Percentiles rank a stretch among this genome's conserved stretches.
These are phyloP conservation scores for Laupala kohalensis DNA, from an alignment of 1,140 invertebrate genomes.

Conservation along the genomic window DNA sequence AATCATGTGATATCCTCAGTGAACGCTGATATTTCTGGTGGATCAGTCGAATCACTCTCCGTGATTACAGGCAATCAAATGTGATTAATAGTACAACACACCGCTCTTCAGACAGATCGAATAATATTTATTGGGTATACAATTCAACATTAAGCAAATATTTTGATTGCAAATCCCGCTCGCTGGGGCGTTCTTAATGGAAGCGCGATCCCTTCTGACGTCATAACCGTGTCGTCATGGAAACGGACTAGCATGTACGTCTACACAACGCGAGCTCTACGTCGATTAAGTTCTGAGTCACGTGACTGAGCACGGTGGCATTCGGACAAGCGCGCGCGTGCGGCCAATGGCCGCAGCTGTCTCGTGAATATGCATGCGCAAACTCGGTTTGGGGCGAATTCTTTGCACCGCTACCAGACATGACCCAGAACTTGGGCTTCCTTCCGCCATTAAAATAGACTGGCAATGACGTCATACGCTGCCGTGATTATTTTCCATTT, in stretches of 20 bases:
- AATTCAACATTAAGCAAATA: background rate
- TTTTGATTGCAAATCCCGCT: background rate
- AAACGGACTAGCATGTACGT: background rate
- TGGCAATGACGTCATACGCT: background rate
- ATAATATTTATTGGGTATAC: background rate
- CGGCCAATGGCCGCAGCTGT: background rate
- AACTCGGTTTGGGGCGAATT: too few relatives aligned
- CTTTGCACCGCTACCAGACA: too few relatives aligned
- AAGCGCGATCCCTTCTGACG: background rate
- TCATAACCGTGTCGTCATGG: background rate
- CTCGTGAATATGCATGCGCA: too few relatives aligned
- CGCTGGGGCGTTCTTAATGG: background rate
- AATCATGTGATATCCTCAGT: too few relatives aligned
- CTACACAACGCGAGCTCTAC: background rate
- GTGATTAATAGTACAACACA: background rate
- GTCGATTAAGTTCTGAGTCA: background rate
- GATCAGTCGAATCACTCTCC: too few relatives aligned
- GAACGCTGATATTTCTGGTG: too few relatives aligned
- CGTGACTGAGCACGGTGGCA: background rate
- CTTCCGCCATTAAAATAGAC: background rate
- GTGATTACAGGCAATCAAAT: background rate
- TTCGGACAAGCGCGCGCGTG: background rate
- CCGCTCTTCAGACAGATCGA: background rate
- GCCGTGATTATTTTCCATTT: too few relatives aligned
- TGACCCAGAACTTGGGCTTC: background rate